Conservation (phyloP, 2,113 vertebrate genomes). For the Plestiodon gilberti region DNA sequence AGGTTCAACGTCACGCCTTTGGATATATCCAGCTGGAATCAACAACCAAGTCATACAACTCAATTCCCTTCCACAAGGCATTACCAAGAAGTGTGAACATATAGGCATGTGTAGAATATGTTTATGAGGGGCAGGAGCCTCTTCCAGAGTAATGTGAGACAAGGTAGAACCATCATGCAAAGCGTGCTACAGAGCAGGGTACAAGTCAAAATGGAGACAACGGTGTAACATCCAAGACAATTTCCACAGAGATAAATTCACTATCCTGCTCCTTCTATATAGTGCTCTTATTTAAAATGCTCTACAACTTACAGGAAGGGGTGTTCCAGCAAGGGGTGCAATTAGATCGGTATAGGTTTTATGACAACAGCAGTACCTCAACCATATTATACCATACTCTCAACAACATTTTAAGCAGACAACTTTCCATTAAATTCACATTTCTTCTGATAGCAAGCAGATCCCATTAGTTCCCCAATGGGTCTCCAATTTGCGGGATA, state of each 20-base stretch:
- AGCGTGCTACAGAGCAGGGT: neutral
- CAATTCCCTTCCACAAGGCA: neutral
- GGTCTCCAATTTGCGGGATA: neutral
- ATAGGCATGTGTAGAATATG: neutral
- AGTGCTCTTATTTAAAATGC: neutral
- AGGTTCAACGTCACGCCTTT: neutral
- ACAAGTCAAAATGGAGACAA: neutral
- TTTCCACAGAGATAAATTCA: neutral
- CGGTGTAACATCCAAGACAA: neutral
- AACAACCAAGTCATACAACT: neutral
- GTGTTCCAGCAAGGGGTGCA: too few relatives aligned
- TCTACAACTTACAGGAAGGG: neutral
- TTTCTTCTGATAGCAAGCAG: neutral
- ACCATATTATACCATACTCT: too few relatives aligned
- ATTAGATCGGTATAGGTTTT: too few relatives aligned
- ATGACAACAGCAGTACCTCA: too few relatives aligned
- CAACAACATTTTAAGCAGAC: too few relatives aligned
- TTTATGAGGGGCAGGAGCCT: neutral
- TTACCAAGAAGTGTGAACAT: neutral
- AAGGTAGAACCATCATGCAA: neutral
- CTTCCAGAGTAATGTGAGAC: neutral
- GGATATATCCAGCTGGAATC: neutral
- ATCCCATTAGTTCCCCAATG: neutral
- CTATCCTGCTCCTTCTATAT: neutral
- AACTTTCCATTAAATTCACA: neutral